These are phyloP conservation scores for Macroteleia sp. DNA, from an alignment of 2,888 invertebrate genomes.

Conservation along the genomic window DNA sequence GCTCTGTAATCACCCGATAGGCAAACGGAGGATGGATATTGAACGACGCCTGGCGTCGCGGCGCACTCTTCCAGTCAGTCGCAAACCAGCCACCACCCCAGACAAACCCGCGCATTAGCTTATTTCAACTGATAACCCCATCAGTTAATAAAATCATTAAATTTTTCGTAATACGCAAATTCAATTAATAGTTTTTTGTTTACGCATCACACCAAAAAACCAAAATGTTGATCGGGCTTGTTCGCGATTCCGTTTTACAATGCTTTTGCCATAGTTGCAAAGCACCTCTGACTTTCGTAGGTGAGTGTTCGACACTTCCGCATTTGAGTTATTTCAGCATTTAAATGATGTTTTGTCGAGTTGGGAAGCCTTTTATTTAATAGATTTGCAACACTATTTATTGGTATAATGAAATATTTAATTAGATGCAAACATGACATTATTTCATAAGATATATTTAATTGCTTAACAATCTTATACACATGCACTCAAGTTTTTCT, in stretches of 20 bases:
- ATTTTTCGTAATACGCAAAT: constrained; percentile 9
- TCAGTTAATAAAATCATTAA: neutral
- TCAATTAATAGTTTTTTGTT: constrained; percentile 10
- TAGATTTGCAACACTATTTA: too few relatives aligned
- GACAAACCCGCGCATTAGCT: constrained; percentile 77
- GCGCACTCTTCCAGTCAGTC: constrained; percentile 85
- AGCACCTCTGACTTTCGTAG: constrained; percentile 87
- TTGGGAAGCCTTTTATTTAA: too few relatives aligned
- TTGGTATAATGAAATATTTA: too few relatives aligned
- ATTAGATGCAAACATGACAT: too few relatives aligned
- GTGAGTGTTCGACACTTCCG: constrained; percentile 73
- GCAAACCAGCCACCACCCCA: constrained; percentile 87
- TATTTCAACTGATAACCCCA: constrained; percentile 65
- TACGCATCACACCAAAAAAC: constrained; percentile 33
- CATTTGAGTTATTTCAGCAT: neutral
- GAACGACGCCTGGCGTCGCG: constrained; percentile 87
- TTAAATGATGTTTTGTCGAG: constrained; percentile 25
- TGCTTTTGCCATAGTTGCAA: constrained; percentile 97
- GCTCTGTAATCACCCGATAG: constrained; percentile 34
- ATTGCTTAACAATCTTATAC: too few relatives aligned
- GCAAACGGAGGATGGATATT: constrained; percentile 80
- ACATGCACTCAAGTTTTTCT: too few relatives aligned
- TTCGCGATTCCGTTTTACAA: constrained; percentile 96
- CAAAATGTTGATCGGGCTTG: constrained; percentile 94
- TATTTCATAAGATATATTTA: too few relatives aligned